Evolutionary conservation across 2,797 vertebrate species (phyloP).

Genomic region (Syndactyla subalaris): DNA sequence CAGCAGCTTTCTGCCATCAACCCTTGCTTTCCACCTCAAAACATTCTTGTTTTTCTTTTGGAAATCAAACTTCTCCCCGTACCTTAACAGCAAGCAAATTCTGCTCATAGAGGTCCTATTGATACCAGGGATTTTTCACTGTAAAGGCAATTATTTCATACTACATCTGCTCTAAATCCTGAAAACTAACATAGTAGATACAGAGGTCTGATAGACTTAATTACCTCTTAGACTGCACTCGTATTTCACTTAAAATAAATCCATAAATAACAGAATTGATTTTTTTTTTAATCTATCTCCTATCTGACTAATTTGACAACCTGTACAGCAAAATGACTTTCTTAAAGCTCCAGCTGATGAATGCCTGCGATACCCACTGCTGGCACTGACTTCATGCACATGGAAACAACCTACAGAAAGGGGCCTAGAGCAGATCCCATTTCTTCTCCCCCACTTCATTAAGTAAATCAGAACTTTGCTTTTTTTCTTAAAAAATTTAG

Average conservation of each 20-base stretch:
- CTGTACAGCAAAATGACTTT: not conserved
- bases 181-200: not conserved
- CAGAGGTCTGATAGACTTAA: not conserved
- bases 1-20: not conserved
- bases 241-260: not conserved
- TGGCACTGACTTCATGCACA: not conserved
- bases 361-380: not conserved
- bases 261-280: not conserved
- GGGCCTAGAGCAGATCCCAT: not conserved
- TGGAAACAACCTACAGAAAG: not conserved
- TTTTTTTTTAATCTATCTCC: not conserved
- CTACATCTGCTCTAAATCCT: not conserved
- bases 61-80: not conserved
- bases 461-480: not conserved
- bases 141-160: not conserved
- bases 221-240: not conserved
- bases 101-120: not conserved
- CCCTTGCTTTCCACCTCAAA: not conserved
- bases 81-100: not conserved
- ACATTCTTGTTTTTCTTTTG: rapidly evolving
- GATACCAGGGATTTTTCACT: not conserved
- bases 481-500: not conserved
- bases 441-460: not conserved
- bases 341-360: not conserved
- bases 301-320: not conserved